phyloP scores from a whole-genome alignment of 2,113 vertebrate genomes.

The Ceratotherium simum region DNA sequence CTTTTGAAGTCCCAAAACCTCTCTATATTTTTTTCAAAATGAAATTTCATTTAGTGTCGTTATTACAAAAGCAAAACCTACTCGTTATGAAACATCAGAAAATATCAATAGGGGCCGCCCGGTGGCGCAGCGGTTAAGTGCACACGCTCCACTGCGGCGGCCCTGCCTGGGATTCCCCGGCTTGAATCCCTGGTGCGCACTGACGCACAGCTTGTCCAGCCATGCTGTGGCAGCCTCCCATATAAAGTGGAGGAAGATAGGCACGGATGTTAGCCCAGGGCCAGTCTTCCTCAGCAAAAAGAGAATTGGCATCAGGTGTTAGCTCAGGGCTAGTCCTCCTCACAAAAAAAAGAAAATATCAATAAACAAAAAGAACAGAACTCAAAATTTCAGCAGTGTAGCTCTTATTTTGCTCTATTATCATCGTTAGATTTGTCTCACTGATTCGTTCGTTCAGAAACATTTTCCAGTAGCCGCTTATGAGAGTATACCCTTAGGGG shows the following conservation, averaged over 20 bases:
- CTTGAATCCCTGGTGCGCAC: too few relatives aligned
- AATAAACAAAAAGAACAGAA: not conserved
- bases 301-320: too few relatives aligned
- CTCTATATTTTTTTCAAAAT: not conserved
- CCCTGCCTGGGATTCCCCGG: too few relatives aligned
- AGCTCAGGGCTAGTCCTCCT: too few relatives aligned
- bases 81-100: constrained; percentile 31
- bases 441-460: not conserved
- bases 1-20: not conserved
- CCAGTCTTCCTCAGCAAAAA: too few relatives aligned
- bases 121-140: too few relatives aligned
- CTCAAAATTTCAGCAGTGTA: not conserved
- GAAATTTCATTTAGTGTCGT: not conserved
- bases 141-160: too few relatives aligned
- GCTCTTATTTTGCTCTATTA: not conserved
- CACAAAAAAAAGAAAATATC: not conserved
- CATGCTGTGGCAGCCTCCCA: too few relatives aligned
- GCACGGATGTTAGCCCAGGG: too few relatives aligned
- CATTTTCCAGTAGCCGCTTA: not conserved
- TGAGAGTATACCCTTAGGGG: not conserved
- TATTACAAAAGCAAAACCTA: not conserved
- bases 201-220: too few relatives aligned
- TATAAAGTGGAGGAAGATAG: too few relatives aligned
- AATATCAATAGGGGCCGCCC: not conserved
- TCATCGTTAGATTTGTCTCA: not conserved